Conservation (phyloP, 1,140 invertebrate species). For the Aphaenogaster ashmeadi region DNA sequence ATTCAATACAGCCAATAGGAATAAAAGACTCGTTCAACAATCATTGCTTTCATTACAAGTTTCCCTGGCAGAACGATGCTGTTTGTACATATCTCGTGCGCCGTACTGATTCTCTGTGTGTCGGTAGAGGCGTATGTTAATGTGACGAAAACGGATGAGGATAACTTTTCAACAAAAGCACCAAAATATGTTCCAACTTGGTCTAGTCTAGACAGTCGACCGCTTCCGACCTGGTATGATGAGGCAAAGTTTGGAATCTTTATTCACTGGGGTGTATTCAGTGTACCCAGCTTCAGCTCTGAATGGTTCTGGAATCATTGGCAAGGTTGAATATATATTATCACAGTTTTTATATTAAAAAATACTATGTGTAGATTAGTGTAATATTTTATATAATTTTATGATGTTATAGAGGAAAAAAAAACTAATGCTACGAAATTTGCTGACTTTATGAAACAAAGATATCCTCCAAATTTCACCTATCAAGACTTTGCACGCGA, state of each 20-base stretch:
- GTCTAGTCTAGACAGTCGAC: conserved; percentile 94
- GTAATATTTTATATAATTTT: conserved; percentile 2
- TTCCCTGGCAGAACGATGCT: conserved; percentile 4
- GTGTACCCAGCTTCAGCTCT: conserved; percentile 94
- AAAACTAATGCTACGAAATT: conserved; percentile 78
- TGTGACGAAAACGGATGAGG: not conserved
- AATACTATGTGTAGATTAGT: conserved; percentile 7
- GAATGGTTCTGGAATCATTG: conserved; percentile 97
- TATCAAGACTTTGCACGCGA: conserved; percentile 95
- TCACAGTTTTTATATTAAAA: conserved; percentile 7
- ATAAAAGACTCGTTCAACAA: not conserved
- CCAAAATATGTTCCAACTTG: conserved; percentile 90
- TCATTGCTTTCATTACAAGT: conserved; percentile 1
- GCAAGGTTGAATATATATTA: conserved; percentile 88
- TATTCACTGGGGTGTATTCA: conserved; percentile 97
- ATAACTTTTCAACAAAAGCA: not conserved
- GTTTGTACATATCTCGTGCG: not conserved
- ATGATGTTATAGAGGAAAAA: conserved; percentile 66
- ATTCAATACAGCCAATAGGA: not conserved
- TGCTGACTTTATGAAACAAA: conserved; percentile 91
- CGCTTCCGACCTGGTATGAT: conserved; percentile 96
- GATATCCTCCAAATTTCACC: conserved; percentile 92
- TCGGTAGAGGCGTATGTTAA: conserved; percentile 3
- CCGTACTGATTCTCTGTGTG: not conserved
- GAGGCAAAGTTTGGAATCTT: conserved; percentile 97